Evolutionary conservation across 2,888 invertebrate genomes (phyloP).

Genomic region (Bombylius discolor): DNA sequence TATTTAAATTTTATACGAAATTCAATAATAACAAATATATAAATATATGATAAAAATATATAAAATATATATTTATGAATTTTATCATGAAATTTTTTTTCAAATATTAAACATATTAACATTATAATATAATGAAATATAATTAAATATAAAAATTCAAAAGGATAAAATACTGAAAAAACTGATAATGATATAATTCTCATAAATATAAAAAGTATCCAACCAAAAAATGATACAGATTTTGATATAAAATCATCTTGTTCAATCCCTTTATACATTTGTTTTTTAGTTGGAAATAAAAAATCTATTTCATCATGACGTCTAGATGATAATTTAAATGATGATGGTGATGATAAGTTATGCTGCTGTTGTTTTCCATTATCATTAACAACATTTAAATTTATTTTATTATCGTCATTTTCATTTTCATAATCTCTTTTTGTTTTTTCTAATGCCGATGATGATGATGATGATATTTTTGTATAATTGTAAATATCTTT

Average conservation of each 20-base stretch:
- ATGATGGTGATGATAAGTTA: background rate
- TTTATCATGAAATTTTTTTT: conserved; percentile 43
- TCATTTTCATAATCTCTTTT: background rate
- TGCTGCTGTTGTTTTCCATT: too few species aligned
- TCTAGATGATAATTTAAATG: background rate
- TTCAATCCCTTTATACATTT: conserved; percentile 50
- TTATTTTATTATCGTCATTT: background rate
- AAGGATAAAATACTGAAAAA: conserved; percentile 54
- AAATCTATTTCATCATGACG: conserved; percentile 22
- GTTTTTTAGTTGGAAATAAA: conserved; percentile 36
- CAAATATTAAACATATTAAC: conserved; percentile 49
- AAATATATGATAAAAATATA: conserved; percentile 58
- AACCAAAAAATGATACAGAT: conserved; percentile 56
- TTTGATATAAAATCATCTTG: conserved; percentile 62
- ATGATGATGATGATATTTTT: background rate
- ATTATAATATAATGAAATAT: conserved; percentile 52
- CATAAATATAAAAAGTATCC: conserved; percentile 62
- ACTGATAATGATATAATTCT: conserved; percentile 56
- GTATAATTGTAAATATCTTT: background rate
- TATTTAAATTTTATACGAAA: conserved; percentile 65
- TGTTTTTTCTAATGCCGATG: too few species aligned
- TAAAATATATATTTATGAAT: conserved; percentile 47
- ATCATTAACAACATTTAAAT: too few species aligned
- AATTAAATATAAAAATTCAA: conserved; percentile 45
- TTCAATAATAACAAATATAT: conserved; percentile 63